A percentile compares a stretch with the other conserved stretches of the same genome.
These are phyloP conservation scores for Drosophila monieri DNA, from an alignment of 2,888 invertebrate genomes.

Conservation along the genomic window DNA sequence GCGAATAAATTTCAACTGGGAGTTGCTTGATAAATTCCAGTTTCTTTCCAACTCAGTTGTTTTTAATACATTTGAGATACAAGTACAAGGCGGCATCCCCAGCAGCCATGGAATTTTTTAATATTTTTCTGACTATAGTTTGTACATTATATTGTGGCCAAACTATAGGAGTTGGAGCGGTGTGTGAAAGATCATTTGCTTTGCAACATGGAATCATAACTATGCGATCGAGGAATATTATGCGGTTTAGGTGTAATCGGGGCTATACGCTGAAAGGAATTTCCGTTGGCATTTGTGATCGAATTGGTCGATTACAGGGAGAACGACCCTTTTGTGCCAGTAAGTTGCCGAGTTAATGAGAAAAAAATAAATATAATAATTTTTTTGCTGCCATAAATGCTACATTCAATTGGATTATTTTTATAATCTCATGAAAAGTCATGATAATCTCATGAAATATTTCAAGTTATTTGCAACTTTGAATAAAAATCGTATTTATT, in stretches of 20 bases:
- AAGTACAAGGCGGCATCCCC: neutral
- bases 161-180: conserved; percentile 9
- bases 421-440: no score
- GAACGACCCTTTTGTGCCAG: conserved; percentile 62
- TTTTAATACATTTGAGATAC: neutral
- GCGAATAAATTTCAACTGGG: neutral
- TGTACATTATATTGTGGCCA: neutral
- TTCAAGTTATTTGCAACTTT: no score
- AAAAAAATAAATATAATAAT: no score
- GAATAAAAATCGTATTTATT: no score
- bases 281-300: neutral
- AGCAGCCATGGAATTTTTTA: neutral
- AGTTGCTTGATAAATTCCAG: conserved; percentile 7
- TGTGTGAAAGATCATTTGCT: conserved; percentile 20
- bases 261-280: conserved; percentile 37
- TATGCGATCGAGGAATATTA: rapidly evolving
- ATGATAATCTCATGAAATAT: no score
- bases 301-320: conserved; percentile 37
- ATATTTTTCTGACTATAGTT: neutral
- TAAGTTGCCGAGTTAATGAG: conserved; percentile 37
- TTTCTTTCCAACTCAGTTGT: conserved; percentile 14
- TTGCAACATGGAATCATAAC: conserved; percentile 28
- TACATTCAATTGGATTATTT: no score
- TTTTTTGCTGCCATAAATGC: no score
- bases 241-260: conserved; percentile 36